These are phyloP conservation scores for Eilema sororculum DNA, from an alignment of 2,888 invertebrate species.

Conservation along the genomic window DNA sequence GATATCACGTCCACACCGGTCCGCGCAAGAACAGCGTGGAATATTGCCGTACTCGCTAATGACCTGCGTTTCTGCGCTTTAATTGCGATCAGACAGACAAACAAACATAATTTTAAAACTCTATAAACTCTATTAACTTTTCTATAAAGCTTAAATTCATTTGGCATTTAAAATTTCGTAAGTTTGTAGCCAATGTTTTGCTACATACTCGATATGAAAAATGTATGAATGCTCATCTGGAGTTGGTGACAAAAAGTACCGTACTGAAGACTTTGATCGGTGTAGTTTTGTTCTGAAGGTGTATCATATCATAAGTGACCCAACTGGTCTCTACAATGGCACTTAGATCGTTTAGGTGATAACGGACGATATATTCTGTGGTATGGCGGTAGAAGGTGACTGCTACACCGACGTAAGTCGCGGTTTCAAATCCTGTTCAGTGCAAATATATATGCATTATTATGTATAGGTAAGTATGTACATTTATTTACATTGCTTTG, in stretches of 20 bases:
- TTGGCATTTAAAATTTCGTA: conserved; percentile 15
- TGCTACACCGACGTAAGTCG: neutral
- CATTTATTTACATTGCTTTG: too few species aligned
- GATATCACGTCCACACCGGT: conserved; percentile 55
- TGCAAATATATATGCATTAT: neutral
- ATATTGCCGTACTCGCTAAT: conserved; percentile 85
- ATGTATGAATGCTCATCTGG: conserved; percentile 82
- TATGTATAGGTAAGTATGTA: too few species aligned
- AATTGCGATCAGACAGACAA: conserved; percentile 81
- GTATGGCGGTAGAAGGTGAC: neutral
- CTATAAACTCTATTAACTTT: conserved; percentile 27
- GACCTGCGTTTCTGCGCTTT: conserved; percentile 84
- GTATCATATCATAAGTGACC: conserved; percentile 77
- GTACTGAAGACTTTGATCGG: conserved; percentile 78
- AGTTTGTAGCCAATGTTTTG: conserved; percentile 61
- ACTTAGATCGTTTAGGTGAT: conserved; percentile 48
- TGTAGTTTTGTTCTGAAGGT: conserved; percentile 69
- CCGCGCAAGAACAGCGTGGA: conserved; percentile 82
- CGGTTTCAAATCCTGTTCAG: neutral
- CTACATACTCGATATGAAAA: conserved; percentile 78
- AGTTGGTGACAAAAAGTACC: conserved; percentile 67
- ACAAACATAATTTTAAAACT: conserved; percentile 52
- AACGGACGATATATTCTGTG: conserved; percentile 16
- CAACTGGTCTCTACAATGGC: conserved; percentile 51
- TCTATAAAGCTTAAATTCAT: conserved; percentile 45